phyloP scores from a whole-genome alignment of 2,113 vertebrate species.

The Recurvirostra avosetta region DNA sequence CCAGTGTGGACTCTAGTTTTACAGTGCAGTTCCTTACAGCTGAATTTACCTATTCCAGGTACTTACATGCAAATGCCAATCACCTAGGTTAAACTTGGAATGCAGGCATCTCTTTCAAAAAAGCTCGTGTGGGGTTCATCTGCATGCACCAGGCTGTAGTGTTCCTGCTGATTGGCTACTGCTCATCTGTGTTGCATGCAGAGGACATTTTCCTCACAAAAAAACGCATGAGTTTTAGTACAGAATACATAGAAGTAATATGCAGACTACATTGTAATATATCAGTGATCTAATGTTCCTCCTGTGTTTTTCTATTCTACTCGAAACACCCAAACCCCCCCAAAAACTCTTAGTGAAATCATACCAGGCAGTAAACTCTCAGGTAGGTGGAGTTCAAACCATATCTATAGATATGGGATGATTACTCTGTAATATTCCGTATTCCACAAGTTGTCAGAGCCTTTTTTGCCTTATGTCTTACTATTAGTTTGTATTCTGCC shows the following conservation, averaged over 20 bases:
- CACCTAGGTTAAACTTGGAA: background rate
- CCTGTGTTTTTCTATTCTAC: background rate
- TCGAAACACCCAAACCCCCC: background rate
- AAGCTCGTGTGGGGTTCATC: background rate
- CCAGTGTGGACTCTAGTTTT: background rate
- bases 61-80: background rate
- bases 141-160: background rate
- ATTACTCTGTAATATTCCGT: background rate
- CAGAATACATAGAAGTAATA: background rate
- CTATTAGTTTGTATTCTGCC: background rate
- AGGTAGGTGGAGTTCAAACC: background rate
- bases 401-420: background rate
- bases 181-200: background rate
- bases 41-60: background rate
- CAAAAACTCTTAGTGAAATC: background rate
- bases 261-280: background rate
- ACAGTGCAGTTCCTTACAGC: background rate
- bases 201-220: background rate
- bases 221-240: background rate
- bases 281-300: background rate
- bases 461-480: background rate
- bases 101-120: background rate
- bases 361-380: background rate
- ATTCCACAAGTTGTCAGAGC: background rate
- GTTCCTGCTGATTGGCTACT: background rate